A percentile compares a stretch with the other conserved stretches of the same genome.
These are phyloP conservation scores for Meloidogyne floridensis DNA, from an alignment of 1,140 invertebrate species.

Conservation along the genomic window DNA sequence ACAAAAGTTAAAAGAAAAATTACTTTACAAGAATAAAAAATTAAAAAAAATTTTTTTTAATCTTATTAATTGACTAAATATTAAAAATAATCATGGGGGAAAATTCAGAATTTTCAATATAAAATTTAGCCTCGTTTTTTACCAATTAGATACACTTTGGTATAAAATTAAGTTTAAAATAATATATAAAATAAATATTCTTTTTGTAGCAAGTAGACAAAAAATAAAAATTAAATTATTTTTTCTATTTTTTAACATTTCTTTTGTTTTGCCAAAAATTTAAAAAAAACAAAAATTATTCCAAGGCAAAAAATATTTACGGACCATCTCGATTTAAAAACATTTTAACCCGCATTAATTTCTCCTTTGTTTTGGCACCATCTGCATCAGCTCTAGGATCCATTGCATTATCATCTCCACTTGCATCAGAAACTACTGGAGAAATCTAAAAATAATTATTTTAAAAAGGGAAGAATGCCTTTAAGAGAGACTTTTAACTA, in stretches of 20 bases:
- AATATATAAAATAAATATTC: too few relatives aligned
- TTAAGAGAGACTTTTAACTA: too few relatives aligned
- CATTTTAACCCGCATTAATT: background rate
- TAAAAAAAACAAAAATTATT: background rate
- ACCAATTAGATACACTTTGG: too few relatives aligned
- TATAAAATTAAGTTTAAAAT: too few relatives aligned
- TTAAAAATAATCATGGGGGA: too few relatives aligned
- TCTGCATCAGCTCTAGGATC: background rate
- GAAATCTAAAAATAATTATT: slow-evolving; percentile 22
- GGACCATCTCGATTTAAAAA: background rate
- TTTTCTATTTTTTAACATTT: background rate
- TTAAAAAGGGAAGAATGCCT: background rate
- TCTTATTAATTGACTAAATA: too few relatives aligned
- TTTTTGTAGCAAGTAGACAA: background rate
- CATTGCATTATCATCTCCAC: slow-evolving; percentile 10
- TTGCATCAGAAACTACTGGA: slow-evolving; percentile 19
- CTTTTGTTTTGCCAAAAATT: background rate
- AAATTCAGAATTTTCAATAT: too few relatives aligned
- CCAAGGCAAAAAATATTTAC: slow-evolving; percentile 4
- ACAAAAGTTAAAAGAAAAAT: too few relatives aligned
- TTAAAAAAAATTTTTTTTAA: too few relatives aligned
- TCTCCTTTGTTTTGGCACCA: background rate
- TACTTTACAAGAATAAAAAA: too few relatives aligned
- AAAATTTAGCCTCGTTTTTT: too few relatives aligned
- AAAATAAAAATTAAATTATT: background rate